Evolutionary conservation across 2,888 invertebrate species (phyloP), one percentile per base, ranked within the genome.

Genomic region (Agonopterix heracliana): DNA sequence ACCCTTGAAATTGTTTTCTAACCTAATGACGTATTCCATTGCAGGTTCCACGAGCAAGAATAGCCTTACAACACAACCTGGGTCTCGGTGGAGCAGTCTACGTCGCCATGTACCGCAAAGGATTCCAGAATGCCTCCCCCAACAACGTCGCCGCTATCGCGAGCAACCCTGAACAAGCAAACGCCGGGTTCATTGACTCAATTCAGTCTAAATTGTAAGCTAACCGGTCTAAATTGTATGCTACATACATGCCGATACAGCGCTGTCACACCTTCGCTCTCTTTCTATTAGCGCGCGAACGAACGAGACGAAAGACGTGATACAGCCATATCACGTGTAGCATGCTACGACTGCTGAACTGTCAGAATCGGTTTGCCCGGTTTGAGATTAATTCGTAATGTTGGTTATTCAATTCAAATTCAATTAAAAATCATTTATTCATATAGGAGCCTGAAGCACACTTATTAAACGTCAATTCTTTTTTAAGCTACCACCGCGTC

Each of bases 81-180:
- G 99, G 99, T 41, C 87, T 96, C 13, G 99, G 99, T 46, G 99
- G 99, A 35, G 99, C 99, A 44, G 98, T 94, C 2, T 96, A 99
- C 42, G 93, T 99, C 51, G 94, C 92, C 13, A 89, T 99, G 48
- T 99, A 99, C 81, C 92, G 92, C 60, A 89, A 95, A 60, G 98
- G 98, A n/a, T 98, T 96, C 78, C 90, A 92, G 0, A 79, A 83
- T 53, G 80, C 87, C 3, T 57, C 67, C 34, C 73, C 74, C 56
- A 89, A 85, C 66, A 77, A 75, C 56, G 87, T 83, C 52, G 82
- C 86, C 1, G 86, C 84, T 13, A 71, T 84, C 54, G 75, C 82
- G 10, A 71, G 71, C 51, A 85, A 77, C 63, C 91, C 92, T 0
- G 91, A 92, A 1, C 86, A 93, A 95, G 72, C 57, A 92, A 95